Evolutionary conservation across 2,113 vertebrate genomes (phyloP).

Genomic region (Willisornis vidua): DNA sequence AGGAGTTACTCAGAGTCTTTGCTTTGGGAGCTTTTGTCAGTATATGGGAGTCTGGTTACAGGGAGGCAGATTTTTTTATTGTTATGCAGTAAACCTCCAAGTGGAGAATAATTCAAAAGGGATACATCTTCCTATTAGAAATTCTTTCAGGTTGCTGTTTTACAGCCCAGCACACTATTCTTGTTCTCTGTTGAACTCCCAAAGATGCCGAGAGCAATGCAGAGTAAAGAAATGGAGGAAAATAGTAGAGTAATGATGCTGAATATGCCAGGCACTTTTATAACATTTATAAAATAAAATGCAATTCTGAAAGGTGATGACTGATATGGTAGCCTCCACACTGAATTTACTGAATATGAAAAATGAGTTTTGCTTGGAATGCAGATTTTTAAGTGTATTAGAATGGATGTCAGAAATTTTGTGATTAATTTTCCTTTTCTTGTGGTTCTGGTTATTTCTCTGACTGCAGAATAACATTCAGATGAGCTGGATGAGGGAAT

Average conservation of each 20-base stretch:
- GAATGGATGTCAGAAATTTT: neutral
- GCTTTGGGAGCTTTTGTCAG: neutral
- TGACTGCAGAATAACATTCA: neutral
- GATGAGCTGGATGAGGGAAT: conserved; percentile 13
- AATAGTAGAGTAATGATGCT: neutral
- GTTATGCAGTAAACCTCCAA: neutral
- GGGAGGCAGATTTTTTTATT: neutral
- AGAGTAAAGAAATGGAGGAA: neutral
- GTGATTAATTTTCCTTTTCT: neutral
- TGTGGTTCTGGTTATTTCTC: neutral
- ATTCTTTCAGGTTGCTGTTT: neutral
- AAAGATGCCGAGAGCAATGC: neutral
- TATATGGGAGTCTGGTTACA: neutral
- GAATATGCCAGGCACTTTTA: neutral
- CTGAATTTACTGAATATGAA: neutral
- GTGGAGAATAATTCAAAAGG: neutral
- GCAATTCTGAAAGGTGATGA: neutral
- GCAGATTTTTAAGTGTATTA: conserved; percentile 6
- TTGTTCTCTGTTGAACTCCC: neutral
- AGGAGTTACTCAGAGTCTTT: neutral
- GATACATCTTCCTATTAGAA: neutral
- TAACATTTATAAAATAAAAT: neutral
- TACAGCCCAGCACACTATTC: neutral
- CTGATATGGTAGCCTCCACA: neutral
- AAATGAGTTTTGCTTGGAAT: neutral